Base-by-base conservation (phyloP, 1,140 invertebrate genomes). In the Eurosta solidaginis region DNA sequence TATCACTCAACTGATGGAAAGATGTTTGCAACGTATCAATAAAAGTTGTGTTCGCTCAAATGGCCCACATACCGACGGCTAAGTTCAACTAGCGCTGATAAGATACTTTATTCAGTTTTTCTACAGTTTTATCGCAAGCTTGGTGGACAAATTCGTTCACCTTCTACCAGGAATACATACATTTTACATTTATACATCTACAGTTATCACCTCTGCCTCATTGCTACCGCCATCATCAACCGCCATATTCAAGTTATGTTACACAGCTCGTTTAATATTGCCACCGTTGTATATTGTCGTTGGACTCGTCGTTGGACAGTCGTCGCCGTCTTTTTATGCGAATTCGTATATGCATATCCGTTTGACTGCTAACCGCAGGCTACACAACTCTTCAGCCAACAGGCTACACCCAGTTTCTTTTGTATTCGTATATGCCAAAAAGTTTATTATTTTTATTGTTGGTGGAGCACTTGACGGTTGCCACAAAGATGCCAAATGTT, bases 331-430 rank as follows among this genome's bases (percentile, higher is more conserved):
- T 20, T 68, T 14, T 68, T 68, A 9, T 33, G 12, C 54, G 14
- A 33, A 4, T 59, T 33, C 45, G n/a, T 22, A 22, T 17, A 6
- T 47, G 27, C 33, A 49, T 22, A 52, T 59, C 36, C 76, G 25
- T 76, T 78, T 50, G 78, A 45, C 74, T 47, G 75, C 78, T 79
- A 76, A 54, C 78, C 76, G 68, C 54, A 77, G 75, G 78, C 78
- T 36, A 44, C 45, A 52, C 68, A 76, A 74, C 63, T 77, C 78
- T 74, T 79, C 80, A 74, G 74, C 77, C 78, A 78, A 63, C 77
- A 79, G 81, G 81, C 80, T 79, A 82, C 79, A 82, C 82, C 82
- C 82, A 80, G 76, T 81, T 79, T 79, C 50, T 33, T 25, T 77
- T 63, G 47, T 54, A 27, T 47, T 52, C 12, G 22, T 49, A 17